Evolutionary conservation across 2,888 invertebrate species (phyloP).

Genomic region (Euzophera pinguis): DNA sequence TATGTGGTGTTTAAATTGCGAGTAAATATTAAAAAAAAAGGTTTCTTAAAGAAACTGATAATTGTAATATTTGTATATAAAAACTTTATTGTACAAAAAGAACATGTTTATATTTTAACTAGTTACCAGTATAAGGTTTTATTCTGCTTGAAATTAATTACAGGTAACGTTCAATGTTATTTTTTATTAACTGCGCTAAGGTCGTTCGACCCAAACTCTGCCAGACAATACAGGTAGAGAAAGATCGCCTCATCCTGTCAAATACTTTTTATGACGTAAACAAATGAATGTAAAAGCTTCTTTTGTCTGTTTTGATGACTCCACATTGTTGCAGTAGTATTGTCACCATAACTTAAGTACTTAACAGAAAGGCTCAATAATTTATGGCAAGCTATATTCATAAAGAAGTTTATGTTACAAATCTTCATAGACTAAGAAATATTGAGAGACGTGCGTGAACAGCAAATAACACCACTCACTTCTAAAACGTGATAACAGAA

Average conservation of each 20-base stretch:
- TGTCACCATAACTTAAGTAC: slow-evolving; percentile 15
- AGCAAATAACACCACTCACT: background rate
- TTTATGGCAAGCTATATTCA: slow-evolving; percentile 13
- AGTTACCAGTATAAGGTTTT: no score
- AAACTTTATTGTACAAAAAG: no score
- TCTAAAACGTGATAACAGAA: slow-evolving; percentile 4
- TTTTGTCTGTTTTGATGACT: slow-evolving; percentile 17
- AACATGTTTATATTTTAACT: no score
- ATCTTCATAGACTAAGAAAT: background rate
- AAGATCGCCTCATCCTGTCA: background rate
- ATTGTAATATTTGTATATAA: no score
- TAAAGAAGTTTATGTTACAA: slow-evolving; percentile 11
- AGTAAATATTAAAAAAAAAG: no score
- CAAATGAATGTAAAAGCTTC: background rate
- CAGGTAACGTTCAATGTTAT: no score
- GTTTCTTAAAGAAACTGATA: no score
- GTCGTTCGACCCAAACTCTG: background rate
- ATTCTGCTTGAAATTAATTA: no score
- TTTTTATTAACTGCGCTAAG: no score
- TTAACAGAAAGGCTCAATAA: slow-evolving; percentile 12
- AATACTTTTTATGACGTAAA: background rate
- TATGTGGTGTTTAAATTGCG: no score
- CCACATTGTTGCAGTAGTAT: slow-evolving; percentile 11
- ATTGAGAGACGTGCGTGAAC: background rate
- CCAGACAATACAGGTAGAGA: background rate